Evolutionary conservation across 2,797 vertebrate genomes (phyloP).

Genomic region (Pangasius mekongensis): DNA sequence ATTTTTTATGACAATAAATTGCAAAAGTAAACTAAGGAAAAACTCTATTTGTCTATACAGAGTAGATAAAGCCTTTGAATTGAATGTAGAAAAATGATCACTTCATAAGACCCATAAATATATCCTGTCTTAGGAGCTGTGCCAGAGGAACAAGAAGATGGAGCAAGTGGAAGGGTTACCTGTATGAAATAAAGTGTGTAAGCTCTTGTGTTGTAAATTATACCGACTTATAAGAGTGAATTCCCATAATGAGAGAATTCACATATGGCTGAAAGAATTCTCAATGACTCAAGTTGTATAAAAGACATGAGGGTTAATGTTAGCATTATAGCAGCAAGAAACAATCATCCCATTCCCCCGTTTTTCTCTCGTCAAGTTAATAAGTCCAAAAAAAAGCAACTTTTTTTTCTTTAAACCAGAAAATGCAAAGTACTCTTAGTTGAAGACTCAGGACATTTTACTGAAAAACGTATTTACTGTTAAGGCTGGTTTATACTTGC

Average conservation of each 20-base stretch:
- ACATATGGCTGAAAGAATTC: not conserved
- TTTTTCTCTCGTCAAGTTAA: not conserved
- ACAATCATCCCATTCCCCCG: not conserved
- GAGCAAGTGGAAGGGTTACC: not conserved
- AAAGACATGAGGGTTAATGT: not conserved
- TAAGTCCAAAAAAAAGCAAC: not conserved
- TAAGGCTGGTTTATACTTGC: not conserved
- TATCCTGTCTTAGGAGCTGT: constrained; percentile 31
- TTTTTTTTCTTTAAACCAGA: not conserved
- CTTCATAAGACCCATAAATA: constrained; percentile 25
- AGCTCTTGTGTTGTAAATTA: not conserved
- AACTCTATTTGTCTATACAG: not conserved
- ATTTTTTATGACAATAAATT: not conserved
- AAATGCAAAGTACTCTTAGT: not conserved
- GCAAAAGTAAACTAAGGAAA: not conserved
- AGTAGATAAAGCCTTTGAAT: constrained; percentile 42
- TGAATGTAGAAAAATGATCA: constrained; percentile 37
- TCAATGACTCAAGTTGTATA: not conserved
- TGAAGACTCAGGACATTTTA: not conserved
- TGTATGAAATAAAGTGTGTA: not conserved
- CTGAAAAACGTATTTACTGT: not conserved
- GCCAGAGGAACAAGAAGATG: constrained; percentile 35
- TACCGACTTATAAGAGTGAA: not conserved
- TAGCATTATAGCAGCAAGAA: not conserved
- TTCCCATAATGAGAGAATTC: not conserved